phyloP scores from a whole-genome alignment of 2,888 invertebrate species.

The Pterobdella sp. region DNA sequence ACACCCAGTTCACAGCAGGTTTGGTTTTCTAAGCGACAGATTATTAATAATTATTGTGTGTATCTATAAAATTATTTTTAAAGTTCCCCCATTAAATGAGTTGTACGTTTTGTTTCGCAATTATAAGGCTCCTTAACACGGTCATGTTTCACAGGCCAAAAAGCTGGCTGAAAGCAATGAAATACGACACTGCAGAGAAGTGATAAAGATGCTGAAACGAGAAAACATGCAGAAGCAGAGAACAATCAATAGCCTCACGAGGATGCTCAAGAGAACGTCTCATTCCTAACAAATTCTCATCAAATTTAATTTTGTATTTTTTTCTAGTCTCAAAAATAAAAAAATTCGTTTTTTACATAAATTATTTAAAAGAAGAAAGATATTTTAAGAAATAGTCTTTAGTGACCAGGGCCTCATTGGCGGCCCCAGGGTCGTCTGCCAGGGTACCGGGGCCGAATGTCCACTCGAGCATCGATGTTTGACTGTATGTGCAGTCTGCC shows the following conservation, averaged over 20 bases:
- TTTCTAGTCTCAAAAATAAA: not conserved
- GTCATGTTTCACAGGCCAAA: not conserved
- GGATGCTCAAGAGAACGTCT: not conserved
- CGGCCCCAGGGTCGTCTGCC: not conserved
- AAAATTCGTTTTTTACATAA: not conserved
- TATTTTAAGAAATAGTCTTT: not conserved
- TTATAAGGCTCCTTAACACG: no score
- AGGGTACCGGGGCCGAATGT: not conserved
- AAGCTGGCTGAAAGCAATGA: not conserved
- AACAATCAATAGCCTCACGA: not conserved
- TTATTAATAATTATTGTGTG: not conserved
- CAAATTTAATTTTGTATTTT: not conserved
- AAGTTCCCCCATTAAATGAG: no score
- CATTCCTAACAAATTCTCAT: not conserved
- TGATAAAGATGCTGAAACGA: not conserved
- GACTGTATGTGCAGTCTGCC: not conserved
- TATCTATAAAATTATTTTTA: no score
- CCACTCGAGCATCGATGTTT: not conserved
- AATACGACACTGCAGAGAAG: not conserved
- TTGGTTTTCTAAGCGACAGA: not conserved
- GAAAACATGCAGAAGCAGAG: not conserved
- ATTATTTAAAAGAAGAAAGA: not conserved
- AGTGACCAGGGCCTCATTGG: not conserved
- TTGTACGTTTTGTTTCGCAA: no score
- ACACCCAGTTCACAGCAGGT: not conserved